phyloP scores from a whole-genome alignment of 2,797 vertebrate genomes.

The Gymnothorax javanicus region DNA sequence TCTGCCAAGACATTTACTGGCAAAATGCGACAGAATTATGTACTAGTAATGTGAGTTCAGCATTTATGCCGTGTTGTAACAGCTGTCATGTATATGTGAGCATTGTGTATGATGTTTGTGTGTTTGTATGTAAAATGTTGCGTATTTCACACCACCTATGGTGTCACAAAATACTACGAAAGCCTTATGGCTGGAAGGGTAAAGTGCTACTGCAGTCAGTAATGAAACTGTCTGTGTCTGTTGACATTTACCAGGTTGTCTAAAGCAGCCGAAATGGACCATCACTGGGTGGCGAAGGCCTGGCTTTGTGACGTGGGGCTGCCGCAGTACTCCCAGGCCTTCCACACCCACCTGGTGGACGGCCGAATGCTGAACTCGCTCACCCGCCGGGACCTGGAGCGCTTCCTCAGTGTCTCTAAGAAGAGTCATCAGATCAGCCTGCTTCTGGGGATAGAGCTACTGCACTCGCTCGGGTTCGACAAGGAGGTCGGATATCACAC shows the following conservation, averaged over 20 bases:
- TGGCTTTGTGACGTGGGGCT: constrained; percentile 87
- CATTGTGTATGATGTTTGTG: too few relatives aligned
- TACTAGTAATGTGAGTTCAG: too few relatives aligned
- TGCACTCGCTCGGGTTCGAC: constrained; percentile 81
- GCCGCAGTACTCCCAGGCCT: constrained; percentile 82
- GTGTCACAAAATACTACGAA: too few relatives aligned
- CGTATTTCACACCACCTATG: too few relatives aligned
- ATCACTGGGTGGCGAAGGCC: constrained; percentile 84
- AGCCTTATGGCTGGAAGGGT: too few relatives aligned
- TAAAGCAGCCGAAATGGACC: constrained; percentile 83
- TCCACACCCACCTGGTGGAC: constrained; percentile 81
- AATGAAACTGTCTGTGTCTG: not conserved
- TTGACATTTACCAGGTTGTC: constrained; percentile 69
- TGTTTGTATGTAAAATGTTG: too few relatives aligned
- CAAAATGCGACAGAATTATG: too few relatives aligned
- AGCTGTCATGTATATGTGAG: too few relatives aligned
- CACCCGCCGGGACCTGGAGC: constrained; percentile 80
- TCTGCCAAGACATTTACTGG: too few relatives aligned
- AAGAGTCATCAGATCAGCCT: constrained; percentile 84
- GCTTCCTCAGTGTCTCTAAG: constrained; percentile 75
- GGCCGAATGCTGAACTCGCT: constrained; percentile 82
- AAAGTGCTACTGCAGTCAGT: too few relatives aligned
- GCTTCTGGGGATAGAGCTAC: constrained; percentile 80
- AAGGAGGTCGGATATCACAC: constrained; percentile 74
- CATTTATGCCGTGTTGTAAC: too few relatives aligned